Conservation (phyloP, 2,888 invertebrate species). For the Myathropa florea region DNA sequence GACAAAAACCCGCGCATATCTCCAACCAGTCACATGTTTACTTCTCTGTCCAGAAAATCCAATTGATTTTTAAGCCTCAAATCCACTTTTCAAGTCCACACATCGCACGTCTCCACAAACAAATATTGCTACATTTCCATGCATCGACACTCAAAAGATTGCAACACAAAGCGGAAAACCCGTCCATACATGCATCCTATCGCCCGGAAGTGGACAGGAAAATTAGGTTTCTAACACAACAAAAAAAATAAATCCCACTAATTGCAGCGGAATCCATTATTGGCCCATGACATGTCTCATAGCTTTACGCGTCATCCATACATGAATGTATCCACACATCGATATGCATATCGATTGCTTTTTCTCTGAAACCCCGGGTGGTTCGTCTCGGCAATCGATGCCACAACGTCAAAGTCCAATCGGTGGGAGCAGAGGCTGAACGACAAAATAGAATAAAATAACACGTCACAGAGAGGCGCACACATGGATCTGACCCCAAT, state of each 20-base stretch:
- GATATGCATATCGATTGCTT: not conserved
- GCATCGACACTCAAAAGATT: too few relatives aligned
- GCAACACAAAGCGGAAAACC: not conserved
- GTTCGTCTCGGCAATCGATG: conserved; percentile 28
- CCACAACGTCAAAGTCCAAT: conserved; percentile 26
- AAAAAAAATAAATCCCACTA: conserved; percentile 6
- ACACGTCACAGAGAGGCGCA: conserved; percentile 33
- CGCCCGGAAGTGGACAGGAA: not conserved
- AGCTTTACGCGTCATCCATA: not conserved
- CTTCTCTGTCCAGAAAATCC: too few relatives aligned
- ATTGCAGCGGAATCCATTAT: not conserved
- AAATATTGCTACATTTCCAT: not conserved
- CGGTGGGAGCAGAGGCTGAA: conserved; percentile 3
- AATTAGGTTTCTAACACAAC: not conserved
- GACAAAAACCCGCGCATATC: too few relatives aligned
- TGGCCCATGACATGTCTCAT: not conserved
- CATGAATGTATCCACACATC: not conserved
- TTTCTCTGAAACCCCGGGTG: too few relatives aligned
- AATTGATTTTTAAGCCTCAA: too few relatives aligned
- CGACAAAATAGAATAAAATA: conserved; percentile 27
- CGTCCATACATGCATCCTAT: not conserved
- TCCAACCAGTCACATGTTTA: too few relatives aligned
- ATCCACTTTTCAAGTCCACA: not conserved
- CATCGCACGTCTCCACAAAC: not conserved
- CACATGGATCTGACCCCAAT: conserved; percentile 17